These are phyloP conservation scores for Pseudochirops corinnae DNA, from an alignment of 2,797 vertebrate genomes.

Conservation along the genomic window DNA sequence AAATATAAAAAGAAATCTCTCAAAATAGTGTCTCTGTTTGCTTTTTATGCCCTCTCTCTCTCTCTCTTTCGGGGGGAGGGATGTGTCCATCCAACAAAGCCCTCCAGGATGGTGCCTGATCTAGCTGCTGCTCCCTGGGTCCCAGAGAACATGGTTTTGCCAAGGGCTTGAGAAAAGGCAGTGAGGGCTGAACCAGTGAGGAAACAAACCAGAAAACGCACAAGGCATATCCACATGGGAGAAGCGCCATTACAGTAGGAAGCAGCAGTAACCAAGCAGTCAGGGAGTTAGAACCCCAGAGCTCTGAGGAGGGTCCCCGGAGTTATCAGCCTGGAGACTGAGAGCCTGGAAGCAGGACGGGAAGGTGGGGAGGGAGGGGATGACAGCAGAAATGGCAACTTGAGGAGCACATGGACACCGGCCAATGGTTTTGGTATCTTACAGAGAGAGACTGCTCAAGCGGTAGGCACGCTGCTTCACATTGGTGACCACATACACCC, in stretches of 20 bases:
- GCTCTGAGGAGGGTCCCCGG: rapidly evolving
- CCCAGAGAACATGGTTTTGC: constrained; percentile 65
- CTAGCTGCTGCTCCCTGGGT: background rate
- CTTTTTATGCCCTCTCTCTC: constrained; percentile 6
- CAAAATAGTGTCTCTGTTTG: constrained; percentile 79
- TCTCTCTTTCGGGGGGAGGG: constrained; percentile 20
- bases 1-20: constrained; percentile 72
- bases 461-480: background rate
- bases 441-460: background rate
- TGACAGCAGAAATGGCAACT: background rate
- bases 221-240: constrained; percentile 22
- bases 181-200: constrained; percentile 76
- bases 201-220: constrained; percentile 75
- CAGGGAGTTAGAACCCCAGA: background rate
- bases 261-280: constrained; percentile 37
- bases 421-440: background rate
- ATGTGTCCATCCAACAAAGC: constrained; percentile 52
- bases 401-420: background rate
- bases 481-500: background rate
- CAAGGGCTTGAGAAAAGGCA: constrained; percentile 82
- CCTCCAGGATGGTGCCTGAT: constrained; percentile 3
- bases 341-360: background rate
- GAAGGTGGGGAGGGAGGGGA: constrained; percentile 25
- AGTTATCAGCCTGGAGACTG: background rate
- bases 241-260: constrained; percentile 30